phyloP scores from a whole-genome alignment of 2,888 invertebrate genomes.

The Drosophila rubida region DNA sequence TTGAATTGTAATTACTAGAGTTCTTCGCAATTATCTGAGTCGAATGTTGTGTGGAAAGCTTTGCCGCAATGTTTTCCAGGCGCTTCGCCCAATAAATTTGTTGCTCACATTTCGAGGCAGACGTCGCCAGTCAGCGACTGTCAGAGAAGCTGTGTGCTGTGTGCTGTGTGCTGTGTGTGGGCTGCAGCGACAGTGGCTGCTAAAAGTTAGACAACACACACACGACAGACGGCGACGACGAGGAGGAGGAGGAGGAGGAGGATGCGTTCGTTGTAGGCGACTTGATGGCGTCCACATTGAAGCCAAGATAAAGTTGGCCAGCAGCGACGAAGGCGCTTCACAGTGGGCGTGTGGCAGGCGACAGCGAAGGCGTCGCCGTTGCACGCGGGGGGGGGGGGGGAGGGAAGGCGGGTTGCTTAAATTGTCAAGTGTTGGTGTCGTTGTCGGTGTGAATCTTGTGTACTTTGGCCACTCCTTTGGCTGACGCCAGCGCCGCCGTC shows the following conservation, averaged over 20 bases:
- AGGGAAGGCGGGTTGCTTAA: slow-evolving; percentile 28
- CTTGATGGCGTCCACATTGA: slow-evolving; percentile 11
- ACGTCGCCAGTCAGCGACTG: not conserved
- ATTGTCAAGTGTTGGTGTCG: slow-evolving; percentile 75
- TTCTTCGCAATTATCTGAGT: too few species aligned
- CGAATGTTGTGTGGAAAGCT: too few species aligned
- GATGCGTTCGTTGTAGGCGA: slow-evolving; percentile 18
- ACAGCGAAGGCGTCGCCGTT: slow-evolving; percentile 34
- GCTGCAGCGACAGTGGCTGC: slow-evolving; percentile 12
- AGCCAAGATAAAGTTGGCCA: too few species aligned
- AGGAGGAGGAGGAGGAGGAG: not conserved
- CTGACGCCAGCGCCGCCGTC: slow-evolving; percentile 34
- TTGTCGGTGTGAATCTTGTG: slow-evolving; percentile 84
- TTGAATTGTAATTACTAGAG: too few species aligned
- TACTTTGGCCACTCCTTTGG: slow-evolving; percentile 85
- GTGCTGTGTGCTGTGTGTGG: not conserved
- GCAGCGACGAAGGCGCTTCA: not conserved
- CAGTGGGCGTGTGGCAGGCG: slow-evolving; percentile 4
- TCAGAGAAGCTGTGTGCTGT: not conserved
- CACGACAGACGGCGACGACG: not conserved
- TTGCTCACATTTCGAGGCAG: too few species aligned
- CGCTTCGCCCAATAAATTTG: too few species aligned
- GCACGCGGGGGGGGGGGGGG: slow-evolving; percentile 3
- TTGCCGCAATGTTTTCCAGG: too few species aligned
- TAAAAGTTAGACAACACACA: slow-evolving; percentile 13